Evolutionary conservation across 2,113 vertebrate genomes (phyloP), one percentile per base, ranked within the genome.

Genomic region (Atherinomorus stipes): DNA sequence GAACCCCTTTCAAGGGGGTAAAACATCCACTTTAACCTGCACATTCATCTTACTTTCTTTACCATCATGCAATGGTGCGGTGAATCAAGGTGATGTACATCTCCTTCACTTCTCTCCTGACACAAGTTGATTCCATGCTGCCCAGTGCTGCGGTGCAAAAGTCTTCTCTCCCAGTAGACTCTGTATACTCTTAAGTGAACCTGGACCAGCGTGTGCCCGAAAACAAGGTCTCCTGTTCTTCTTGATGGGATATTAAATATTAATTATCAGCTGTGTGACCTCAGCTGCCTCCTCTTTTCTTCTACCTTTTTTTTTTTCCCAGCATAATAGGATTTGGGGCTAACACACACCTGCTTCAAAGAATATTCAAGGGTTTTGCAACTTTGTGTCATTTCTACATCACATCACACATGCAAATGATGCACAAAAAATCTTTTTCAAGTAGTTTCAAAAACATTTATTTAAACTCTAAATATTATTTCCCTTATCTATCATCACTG

Each of bases 191-290:
- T 54, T 63, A 42, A 15, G 40, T 13, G 40, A 42, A 16, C 12
- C 5, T 42, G 61, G 65, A 81, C 34, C 38, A 53, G 25, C 74
- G 54, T 74, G 62, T 60, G 54, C 67, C 72, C 61, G 22, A 57
- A 64, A 69, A 72, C 62, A 42, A 2, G 25, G 28, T 57, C 60
- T 56, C 64, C 37, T 25, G 16, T 67, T 78, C 31, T 22, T 64
- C 61, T 42, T 56, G 79, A 42, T 42, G 15, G 60, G 56, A 71
- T 64, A 63, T 79, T 69, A 74, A 72, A 65, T 68, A 85, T 70
- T 73, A 61, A 77, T 37, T 68, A 59, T 40, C 79, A 78, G 71
- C 84, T 83, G 77, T 72, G 63, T 6, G 18, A 65, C 56, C 53
- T 19, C 13, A 28, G 15, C 51, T 15, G 4, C 38, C 38, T 42